Base-by-base conservation (phyloP, 2,888 invertebrate species). In the Thecocarcelia acutangulata region DNA sequence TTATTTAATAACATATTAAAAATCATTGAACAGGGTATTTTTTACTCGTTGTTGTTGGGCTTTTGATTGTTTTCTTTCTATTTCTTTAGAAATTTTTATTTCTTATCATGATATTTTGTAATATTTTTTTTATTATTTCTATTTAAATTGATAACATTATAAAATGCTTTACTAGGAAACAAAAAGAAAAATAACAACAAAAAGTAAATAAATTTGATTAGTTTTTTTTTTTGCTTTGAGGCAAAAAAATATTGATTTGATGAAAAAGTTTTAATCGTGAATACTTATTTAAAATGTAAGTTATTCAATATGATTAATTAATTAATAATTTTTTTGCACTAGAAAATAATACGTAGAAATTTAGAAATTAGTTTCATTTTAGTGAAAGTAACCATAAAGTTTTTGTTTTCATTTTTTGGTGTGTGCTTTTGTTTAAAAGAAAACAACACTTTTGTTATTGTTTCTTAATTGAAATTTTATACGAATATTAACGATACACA, bases 61-160 rank as follows among this genome's bases (percentile, higher is more conserved):
- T n/a, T 73, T 33, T 44, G 17, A 28, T 19, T 28, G 19, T 46
- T 64, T 44, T 1, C 33, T n/a, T 37, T 33, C 11, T 9, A 46
- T 56, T 64, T 64, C 17, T 21, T 54, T 21, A 52, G 17, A 44
- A 48, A 37, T 52, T n/a, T 21, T 4, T 19, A 58, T 64, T 80
- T 46, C 61, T 81, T 81, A 81, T 81, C 81, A 81, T 70, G 72
- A 73, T 77, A 72, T 77, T 81, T 81, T 81, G 72, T 69, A 81
- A 80, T 66, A 61, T 68, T 56, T 15, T 33, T 61, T 15, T 61
- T 68, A 15, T 76, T 19, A 52, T 69, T 76, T 63, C n/a, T 56
- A 19, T 61, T 56, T 28, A 21, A 50, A 61, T 24, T 76, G 76
- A 77, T 77, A 76, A 81, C 50, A 72, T 44, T 52, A 48, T 40